Evolutionary conservation across 2,113 vertebrate genomes (phyloP).

Genomic region (Epinephelus moara): DNA sequence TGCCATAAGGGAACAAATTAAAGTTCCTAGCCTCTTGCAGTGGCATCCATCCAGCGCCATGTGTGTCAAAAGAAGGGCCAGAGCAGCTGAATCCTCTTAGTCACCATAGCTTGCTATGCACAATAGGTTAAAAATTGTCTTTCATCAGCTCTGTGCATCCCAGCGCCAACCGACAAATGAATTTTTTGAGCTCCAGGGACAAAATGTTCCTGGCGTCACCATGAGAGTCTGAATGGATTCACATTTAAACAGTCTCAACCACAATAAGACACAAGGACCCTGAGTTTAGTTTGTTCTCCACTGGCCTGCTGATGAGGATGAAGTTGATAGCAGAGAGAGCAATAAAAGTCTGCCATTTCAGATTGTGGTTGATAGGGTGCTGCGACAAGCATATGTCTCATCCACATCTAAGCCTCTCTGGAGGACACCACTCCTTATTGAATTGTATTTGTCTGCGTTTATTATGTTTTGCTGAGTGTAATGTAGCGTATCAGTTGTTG

Average conservation of each 20-base stretch:
- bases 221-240: constrained; percentile 46
- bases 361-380: constrained; percentile 11
- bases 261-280: constrained; percentile 8
- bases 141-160: constrained; percentile 52
- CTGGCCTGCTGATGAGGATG: constrained; percentile 6
- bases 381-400: constrained; percentile 16
- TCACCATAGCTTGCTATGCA: constrained; percentile 32
- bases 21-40: constrained; percentile 15
- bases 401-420: constrained; percentile 19
- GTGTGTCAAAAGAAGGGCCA: constrained; percentile 49
- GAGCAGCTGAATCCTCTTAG: constrained; percentile 69
- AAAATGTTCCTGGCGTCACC: constrained; percentile 75
- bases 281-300: constrained; percentile 13
- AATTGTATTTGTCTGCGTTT: constrained; percentile 38
- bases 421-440: background rate
- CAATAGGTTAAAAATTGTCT: constrained; percentile 72
- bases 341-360: background rate
- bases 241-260: constrained; percentile 39
- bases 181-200: constrained; percentile 64
- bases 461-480: constrained; percentile 24
- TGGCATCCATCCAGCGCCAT: constrained; percentile 50
- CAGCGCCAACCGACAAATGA: constrained; percentile 54
- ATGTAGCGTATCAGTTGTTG: constrained; percentile 18
- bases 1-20: constrained; percentile 25
- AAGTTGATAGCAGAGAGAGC: constrained; percentile 22